These are phyloP conservation scores for Erythrolamprus reginae DNA, from an alignment of 2,113 vertebrate species.

Conservation along the genomic window DNA sequence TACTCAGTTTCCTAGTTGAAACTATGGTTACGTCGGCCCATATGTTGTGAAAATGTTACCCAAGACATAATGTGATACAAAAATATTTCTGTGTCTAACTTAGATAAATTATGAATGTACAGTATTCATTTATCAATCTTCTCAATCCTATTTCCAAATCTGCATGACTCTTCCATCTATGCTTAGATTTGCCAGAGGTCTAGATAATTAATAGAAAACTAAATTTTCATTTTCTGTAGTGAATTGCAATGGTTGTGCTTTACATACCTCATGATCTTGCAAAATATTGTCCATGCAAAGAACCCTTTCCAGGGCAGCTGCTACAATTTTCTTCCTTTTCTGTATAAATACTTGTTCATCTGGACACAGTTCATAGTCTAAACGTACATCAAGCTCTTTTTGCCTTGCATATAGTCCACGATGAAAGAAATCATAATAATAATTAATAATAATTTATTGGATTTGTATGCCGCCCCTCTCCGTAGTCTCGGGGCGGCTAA, in stretches of 20 bases:
- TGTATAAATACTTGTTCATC: constrained; percentile 75
- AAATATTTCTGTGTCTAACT: neutral
- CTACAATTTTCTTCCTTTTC: constrained; percentile 71
- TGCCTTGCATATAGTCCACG: constrained; percentile 39
- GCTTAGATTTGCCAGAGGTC: neutral
- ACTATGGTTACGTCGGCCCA: neutral
- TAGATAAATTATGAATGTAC: neutral
- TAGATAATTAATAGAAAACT: neutral
- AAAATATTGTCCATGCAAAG: constrained; percentile 66
- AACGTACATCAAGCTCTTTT: constrained; percentile 66
- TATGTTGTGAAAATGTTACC: neutral
- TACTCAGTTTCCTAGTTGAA: neutral
- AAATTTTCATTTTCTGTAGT: neutral
- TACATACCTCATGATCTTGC: constrained; percentile 67
- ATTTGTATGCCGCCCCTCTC: too few relatives aligned
- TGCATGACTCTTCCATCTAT: neutral
- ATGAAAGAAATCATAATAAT: constrained; percentile 13
- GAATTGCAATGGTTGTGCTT: neutral
- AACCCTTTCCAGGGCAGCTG: constrained; percentile 66
- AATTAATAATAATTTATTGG: too few relatives aligned
- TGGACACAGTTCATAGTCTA: constrained; percentile 69
- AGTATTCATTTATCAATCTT: neutral
- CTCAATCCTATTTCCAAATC: neutral
- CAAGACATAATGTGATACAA: neutral
- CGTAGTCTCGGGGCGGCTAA: too few relatives aligned